A percentile compares a stretch with the other conserved stretches of the same genome.
Evolutionary conservation across 2,797 vertebrate genomes (phyloP).

Genomic region (Pogonophryne albipinna): DNA sequence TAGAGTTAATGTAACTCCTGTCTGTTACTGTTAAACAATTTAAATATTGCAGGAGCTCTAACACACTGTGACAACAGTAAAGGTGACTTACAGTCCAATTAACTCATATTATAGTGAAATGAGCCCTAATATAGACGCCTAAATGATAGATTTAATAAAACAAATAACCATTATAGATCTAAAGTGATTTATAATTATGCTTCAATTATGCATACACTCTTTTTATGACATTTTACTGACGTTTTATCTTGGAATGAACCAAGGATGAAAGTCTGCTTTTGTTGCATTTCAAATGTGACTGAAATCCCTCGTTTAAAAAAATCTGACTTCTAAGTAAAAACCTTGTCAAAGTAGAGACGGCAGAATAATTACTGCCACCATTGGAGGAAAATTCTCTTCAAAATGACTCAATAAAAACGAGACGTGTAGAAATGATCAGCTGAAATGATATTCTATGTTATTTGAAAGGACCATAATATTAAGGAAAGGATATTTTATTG

Average conservation of each 20-base stretch:
- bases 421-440: not conserved
- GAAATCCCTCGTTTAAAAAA: too few relatives aligned
- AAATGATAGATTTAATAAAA: not conserved
- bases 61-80: not conserved
- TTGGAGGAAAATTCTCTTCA: too few relatives aligned
- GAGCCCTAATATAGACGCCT: not conserved
- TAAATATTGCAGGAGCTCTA: not conserved
- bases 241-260: slow-evolving; percentile 9
- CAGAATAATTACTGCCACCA: not conserved
- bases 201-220: not conserved
- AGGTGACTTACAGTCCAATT: not conserved
- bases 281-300: not conserved
- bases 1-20: not conserved
- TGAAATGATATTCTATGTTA: not conserved
- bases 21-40: not conserved
- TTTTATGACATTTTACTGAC: not conserved
- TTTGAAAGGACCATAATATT: too few relatives aligned
- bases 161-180: not conserved
- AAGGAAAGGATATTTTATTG: too few relatives aligned
- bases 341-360: not conserved
- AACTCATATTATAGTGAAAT: not conserved
- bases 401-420: not conserved
- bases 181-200: not conserved
- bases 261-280: slow-evolving; percentile 1
- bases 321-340: slow-evolving; percentile 3